These are phyloP conservation scores for Phymanthus crucifer DNA, from an alignment of 92 coral and sea anemone genomes.

Conservation along the genomic window DNA sequence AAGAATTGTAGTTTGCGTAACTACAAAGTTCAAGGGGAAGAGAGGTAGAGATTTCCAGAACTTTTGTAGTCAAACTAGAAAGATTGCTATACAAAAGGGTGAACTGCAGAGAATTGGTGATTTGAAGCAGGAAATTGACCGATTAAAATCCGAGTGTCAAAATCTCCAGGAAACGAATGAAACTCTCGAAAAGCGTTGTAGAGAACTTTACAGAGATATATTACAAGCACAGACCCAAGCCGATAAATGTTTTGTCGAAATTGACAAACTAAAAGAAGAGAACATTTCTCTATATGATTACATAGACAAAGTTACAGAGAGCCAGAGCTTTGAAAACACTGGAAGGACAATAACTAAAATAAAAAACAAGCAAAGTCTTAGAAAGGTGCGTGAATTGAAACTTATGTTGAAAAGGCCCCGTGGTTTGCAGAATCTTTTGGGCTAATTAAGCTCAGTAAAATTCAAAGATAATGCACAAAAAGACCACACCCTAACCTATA, in stretches of 20 bases:
- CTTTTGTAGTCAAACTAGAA: background rate
- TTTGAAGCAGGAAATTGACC: background rate
- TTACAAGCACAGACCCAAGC: background rate
- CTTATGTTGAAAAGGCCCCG: slow-evolving; percentile 24
- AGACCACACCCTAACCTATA: background rate
- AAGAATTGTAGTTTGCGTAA: too few relatives aligned
- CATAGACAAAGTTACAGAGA: too few relatives aligned
- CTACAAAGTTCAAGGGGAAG: background rate
- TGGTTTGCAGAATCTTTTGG: slow-evolving; percentile 45
- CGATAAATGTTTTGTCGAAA: background rate
- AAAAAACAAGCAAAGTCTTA: too few relatives aligned
- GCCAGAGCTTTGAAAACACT: too few relatives aligned
- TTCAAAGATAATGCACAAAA: slow-evolving; percentile 24
- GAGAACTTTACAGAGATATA: background rate
- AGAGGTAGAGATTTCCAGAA: background rate
- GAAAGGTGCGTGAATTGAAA: too few relatives aligned
- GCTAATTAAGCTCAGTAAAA: background rate
- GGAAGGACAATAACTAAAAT: too few relatives aligned
- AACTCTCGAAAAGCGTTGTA: background rate
- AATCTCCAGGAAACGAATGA: background rate
- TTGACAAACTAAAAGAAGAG: too few relatives aligned
- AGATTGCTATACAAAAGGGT: background rate
- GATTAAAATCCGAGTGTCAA: background rate
- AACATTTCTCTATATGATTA: too few relatives aligned
- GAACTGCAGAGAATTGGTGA: background rate